A percentile compares a stretch with the other conserved stretches of the same genome.
These are phyloP conservation scores for Corvus hawaiiensis DNA, from an alignment of 2,113 vertebrate genomes.

Conservation along the genomic window DNA sequence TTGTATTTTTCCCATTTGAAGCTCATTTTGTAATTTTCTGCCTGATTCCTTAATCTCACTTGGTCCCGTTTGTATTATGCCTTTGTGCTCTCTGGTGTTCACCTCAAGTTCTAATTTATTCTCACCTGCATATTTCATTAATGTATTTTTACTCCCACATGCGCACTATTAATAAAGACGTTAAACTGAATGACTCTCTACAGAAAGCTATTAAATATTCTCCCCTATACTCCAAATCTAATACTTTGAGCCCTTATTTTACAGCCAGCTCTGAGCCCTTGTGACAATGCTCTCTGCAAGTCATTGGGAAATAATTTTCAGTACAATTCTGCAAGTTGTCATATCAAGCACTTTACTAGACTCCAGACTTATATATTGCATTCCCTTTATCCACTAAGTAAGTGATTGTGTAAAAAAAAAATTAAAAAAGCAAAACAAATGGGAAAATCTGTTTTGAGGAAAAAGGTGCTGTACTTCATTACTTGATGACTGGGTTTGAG, in stretches of 20 bases:
- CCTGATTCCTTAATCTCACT: slow-evolving; percentile 37
- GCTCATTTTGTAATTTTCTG: slow-evolving; percentile 47
- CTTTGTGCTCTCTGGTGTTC: slow-evolving; percentile 38
- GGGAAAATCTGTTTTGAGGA: not conserved
- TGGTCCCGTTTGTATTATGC: slow-evolving; percentile 19
- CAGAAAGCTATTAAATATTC: slow-evolving; percentile 39
- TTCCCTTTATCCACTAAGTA: not conserved
- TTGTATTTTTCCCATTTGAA: slow-evolving; percentile 43
- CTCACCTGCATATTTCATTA: slow-evolving; percentile 63
- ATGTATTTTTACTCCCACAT: slow-evolving; percentile 37
- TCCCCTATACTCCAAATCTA: not conserved
- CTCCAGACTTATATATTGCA: not conserved
- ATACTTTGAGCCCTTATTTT: slow-evolving; percentile 9
- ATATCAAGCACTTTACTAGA: not conserved
- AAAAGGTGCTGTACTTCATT: not conserved
- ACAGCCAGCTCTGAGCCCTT: not conserved
- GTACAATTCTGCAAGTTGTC: not conserved
- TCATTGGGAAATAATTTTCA: not conserved
- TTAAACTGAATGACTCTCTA: slow-evolving; percentile 40
- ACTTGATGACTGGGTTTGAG: not conserved
- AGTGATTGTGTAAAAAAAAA: not conserved
- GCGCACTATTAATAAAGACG: slow-evolving; percentile 52
- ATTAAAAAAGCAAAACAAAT: not conserved
- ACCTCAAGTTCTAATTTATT: slow-evolving; percentile 60
- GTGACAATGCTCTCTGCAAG: not conserved